Conservation (phyloP, 2,113 vertebrate species). For the Felis chaus region DNA sequence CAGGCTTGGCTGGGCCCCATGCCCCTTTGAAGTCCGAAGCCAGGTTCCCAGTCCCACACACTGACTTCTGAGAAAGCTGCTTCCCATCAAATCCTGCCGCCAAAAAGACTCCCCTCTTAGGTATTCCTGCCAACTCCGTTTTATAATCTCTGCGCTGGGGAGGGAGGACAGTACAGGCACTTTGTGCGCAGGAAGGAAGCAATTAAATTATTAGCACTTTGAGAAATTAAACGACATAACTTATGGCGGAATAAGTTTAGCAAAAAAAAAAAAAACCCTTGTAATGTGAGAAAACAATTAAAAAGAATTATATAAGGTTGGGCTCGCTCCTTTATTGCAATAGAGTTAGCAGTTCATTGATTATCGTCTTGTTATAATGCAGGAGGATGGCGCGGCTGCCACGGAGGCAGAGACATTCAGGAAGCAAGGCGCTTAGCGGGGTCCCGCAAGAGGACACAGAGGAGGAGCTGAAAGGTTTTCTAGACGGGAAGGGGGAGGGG, state of each 20-base stretch:
- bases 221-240: slow-evolving; percentile 88
- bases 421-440: slow-evolving; percentile 58
- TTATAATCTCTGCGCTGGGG: slow-evolving; percentile 78
- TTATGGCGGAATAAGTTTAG: slow-evolving; percentile 86
- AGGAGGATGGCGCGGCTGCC: slow-evolving; percentile 65
- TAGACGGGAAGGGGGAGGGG: neutral
- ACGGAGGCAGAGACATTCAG: slow-evolving; percentile 45
- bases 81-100: slow-evolving; percentile 63
- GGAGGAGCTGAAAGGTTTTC: slow-evolving; percentile 47
- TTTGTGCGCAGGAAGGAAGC: slow-evolving; percentile 89
- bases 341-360: slow-evolving; percentile 87
- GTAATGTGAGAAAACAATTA: slow-evolving; percentile 90
- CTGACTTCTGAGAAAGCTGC: slow-evolving; percentile 67
- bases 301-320: slow-evolving; percentile 88
- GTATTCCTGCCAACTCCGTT: slow-evolving; percentile 81
- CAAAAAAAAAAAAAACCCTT: slow-evolving; percentile 71
- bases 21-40: slow-evolving; percentile 51
- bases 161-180: slow-evolving; percentile 77
- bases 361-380: slow-evolving; percentile 81
- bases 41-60: slow-evolving; percentile 36
- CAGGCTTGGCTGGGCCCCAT: slow-evolving; percentile 27
- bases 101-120: slow-evolving; percentile 76
- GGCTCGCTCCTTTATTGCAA: slow-evolving; percentile 84
- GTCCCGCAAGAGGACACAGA: slow-evolving; percentile 27
- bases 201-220: slow-evolving; percentile 90